Conservation (phyloP, 1,140 invertebrate genomes). For the Drosophila kikkawai region DNA sequence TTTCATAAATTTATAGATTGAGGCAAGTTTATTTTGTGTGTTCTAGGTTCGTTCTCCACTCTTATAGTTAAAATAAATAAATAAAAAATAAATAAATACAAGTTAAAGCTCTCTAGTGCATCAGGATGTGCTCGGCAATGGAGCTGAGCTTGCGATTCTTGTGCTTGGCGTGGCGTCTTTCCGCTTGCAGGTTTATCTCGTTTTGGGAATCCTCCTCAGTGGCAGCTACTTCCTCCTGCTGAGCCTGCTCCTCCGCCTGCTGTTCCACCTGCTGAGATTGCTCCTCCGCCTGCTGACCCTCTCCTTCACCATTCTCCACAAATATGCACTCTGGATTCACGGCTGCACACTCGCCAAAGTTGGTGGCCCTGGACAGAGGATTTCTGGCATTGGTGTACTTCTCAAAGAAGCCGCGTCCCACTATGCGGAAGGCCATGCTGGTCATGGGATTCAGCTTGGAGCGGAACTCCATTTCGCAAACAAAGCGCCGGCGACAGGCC, state of each 20-base stretch:
- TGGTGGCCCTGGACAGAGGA: constrained; percentile 57
- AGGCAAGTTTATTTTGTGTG: constrained; percentile 79
- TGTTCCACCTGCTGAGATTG: constrained; percentile 14
- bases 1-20: constrained; percentile 51
- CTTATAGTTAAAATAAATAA: constrained; percentile 83
- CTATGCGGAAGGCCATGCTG: constrained; percentile 82
- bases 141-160: constrained; percentile 59
- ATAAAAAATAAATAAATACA: constrained; percentile 70
- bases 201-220: constrained; percentile 59
- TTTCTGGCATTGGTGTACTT: constrained; percentile 77
- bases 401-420: constrained; percentile 78
- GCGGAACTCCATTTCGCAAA: constrained; percentile 84
- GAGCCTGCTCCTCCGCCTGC: constrained; percentile 9
- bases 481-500: constrained; percentile 79
- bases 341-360: constrained; percentile 67
- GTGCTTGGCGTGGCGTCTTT: constrained; percentile 57
- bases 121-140: constrained; percentile 69
- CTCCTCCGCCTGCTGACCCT: constrained; percentile 4
- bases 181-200: constrained; percentile 65
- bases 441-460: constrained; percentile 75
- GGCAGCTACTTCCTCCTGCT: constrained; percentile 11
- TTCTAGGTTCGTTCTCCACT: constrained; percentile 59
- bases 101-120: constrained; percentile 49
- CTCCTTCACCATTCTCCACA: constrained; percentile 57
- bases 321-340: constrained; percentile 79